phyloP scores from a whole-genome alignment of 2,113 vertebrate species.

The Nematolebias whitei region DNA sequence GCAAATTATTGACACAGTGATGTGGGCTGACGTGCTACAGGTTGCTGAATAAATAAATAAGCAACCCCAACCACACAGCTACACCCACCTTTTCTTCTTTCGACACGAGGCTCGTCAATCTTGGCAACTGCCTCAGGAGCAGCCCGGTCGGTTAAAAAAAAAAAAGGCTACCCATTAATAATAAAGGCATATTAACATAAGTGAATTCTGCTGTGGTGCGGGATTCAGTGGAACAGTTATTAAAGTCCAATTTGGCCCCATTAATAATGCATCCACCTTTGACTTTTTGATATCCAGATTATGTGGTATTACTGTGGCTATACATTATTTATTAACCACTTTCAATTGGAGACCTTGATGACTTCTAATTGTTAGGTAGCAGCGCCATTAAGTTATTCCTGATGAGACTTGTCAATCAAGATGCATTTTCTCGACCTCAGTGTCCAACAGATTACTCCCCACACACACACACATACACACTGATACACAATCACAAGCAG shows the following conservation, averaged over 20 bases:
- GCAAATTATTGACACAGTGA: slow-evolving; percentile 83
- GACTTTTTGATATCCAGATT: slow-evolving; percentile 88
- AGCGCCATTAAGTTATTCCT: slow-evolving; percentile 81
- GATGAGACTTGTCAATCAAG: slow-evolving; percentile 85
- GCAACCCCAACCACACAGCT: slow-evolving; percentile 49
- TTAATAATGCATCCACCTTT: slow-evolving; percentile 87
- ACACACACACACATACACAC: slow-evolving; percentile 36
- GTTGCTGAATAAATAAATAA: slow-evolving; percentile 84
- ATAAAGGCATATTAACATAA: slow-evolving; percentile 86
- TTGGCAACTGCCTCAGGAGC: slow-evolving; percentile 78
- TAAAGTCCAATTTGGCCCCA: slow-evolving; percentile 87
- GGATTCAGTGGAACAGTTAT: slow-evolving; percentile 84
- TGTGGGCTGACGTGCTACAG: slow-evolving; percentile 78
- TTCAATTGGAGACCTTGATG: slow-evolving; percentile 85
- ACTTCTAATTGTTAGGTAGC: slow-evolving; percentile 82
- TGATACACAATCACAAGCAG: slow-evolving; percentile 34
- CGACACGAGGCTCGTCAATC: slow-evolving; percentile 79
- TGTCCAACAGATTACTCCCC: slow-evolving; percentile 52
- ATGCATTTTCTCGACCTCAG: slow-evolving; percentile 59
- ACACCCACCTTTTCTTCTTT: slow-evolving; percentile 50
- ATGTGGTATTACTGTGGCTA: slow-evolving; percentile 83
- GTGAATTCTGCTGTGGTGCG: slow-evolving; percentile 82
- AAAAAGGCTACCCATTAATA: slow-evolving; percentile 83
- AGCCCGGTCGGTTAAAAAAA: slow-evolving; percentile 83
- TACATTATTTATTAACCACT: slow-evolving; percentile 86